phyloP scores from a whole-genome alignment of 2,888 invertebrate species.

The Cartodere bifasciata region DNA sequence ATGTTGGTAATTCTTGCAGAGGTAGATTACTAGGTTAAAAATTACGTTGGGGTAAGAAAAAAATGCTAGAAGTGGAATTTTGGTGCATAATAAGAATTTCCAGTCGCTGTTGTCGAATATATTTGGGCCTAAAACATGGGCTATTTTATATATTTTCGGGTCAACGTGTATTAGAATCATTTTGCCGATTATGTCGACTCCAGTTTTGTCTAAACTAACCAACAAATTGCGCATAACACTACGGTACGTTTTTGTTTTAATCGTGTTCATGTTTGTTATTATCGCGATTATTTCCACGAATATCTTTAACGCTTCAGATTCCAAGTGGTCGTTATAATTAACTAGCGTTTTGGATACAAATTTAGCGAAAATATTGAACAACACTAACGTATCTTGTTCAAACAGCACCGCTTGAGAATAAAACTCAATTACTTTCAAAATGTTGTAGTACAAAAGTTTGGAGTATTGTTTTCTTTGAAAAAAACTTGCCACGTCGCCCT shows the following conservation, averaged over 20 bases:
- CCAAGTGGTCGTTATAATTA: slow-evolving; percentile 40
- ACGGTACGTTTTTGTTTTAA: slow-evolving; percentile 32
- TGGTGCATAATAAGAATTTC: slow-evolving; percentile 51
- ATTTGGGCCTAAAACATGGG: slow-evolving; percentile 39
- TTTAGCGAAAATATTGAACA: slow-evolving; percentile 17
- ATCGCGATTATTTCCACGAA: slow-evolving; percentile 44
- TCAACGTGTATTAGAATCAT: slow-evolving; percentile 42
- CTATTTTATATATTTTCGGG: slow-evolving; percentile 35
- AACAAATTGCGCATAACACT: slow-evolving; percentile 41
- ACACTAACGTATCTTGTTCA: slow-evolving; percentile 26
- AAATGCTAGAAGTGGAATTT: slow-evolving; percentile 44
- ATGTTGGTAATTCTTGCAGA: slow-evolving; percentile 33
- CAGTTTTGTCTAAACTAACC: slow-evolving; percentile 41
- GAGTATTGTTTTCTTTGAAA: slow-evolving; percentile 47
- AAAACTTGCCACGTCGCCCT: slow-evolving; percentile 41
- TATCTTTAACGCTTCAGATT: slow-evolving; percentile 36
- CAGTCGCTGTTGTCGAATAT: slow-evolving; percentile 44
- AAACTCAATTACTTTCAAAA: slow-evolving; percentile 48
- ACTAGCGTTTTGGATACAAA: slow-evolving; percentile 49
- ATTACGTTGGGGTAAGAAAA: slow-evolving; percentile 39
- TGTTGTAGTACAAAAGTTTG: slow-evolving; percentile 45
- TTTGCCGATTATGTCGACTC: slow-evolving; percentile 45
- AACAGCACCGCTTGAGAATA: slow-evolving; percentile 33
- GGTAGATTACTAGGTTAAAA: slow-evolving; percentile 48
- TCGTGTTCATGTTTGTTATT: slow-evolving; percentile 35